Evolutionary conservation across 2,113 vertebrate species (phyloP), one percentile per base, ranked within the genome.

Genomic region (Rhodinocichla rosea): DNA sequence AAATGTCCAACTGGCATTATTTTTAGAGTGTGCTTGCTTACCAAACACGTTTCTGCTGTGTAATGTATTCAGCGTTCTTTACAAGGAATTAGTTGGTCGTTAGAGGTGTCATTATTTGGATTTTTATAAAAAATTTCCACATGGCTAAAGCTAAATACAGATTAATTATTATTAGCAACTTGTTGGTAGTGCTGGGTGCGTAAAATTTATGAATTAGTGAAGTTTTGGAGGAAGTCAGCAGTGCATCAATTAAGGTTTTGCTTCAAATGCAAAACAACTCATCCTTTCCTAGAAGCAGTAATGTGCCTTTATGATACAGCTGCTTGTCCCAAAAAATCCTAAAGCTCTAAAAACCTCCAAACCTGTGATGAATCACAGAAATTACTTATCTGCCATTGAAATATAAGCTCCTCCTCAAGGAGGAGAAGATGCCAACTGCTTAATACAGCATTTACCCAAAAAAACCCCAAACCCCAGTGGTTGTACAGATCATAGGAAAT

Each of bases 201-300:
- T 68, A 11, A 33, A 44, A 63, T 60, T 35, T 19, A 33, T 26
- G 49, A 77, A 64, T 47, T 84, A 3, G 20, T 8, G 69, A 78
- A 94, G 80, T 64, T 71, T 71, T 64, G 77, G 86, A 74, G 76
- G 74, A 79, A 92, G 69, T 56, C 86, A 87, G 91, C 68, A 65
- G 87, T 33, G 52, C 47, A 18, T 78, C 87, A 86, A n/a, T 96
- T 81, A 89, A 89, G 78, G 32, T 52, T 89, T 53, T 91, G 53
- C 84, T 95, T 94, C 87, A 78, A 82, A 84, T 87, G 81, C 94
- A 92, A 87, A 96, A 47, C 69, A 92, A 40, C 56, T 65, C 80
- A 32, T 63, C 87, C 70, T 76, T 76, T 75, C 42, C 91, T 74
- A 44, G 62, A 71, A 92, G 83, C 76, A 67, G n/a, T 69, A 59